A percentile compares a stretch with the other conserved stretches of the same genome.
These are phyloP conservation scores for Tineola bisselliella DNA, from an alignment of 2,888 invertebrate species.

Conservation along the genomic window DNA sequence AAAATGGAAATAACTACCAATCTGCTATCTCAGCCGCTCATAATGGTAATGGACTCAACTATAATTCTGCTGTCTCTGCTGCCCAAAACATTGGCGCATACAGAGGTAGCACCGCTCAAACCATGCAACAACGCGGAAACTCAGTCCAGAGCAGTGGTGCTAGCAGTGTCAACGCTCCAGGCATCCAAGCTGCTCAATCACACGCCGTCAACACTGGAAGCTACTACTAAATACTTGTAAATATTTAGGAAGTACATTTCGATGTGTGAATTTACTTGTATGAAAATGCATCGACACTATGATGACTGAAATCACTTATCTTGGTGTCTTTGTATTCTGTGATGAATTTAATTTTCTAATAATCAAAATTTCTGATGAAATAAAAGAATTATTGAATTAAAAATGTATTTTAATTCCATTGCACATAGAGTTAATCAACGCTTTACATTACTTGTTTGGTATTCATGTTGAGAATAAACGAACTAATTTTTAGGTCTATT, in stretches of 20 bases:
- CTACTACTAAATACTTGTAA: slow-evolving; percentile 34
- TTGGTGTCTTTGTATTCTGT: slow-evolving; percentile 30
- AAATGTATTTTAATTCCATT: slow-evolving; percentile 1
- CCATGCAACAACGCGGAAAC: slow-evolving; percentile 25
- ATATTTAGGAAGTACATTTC: not conserved
- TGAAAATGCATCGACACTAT: slow-evolving; percentile 29
- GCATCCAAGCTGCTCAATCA: slow-evolving; percentile 41
- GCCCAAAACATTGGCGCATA: slow-evolving; percentile 38
- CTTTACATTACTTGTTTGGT: too few species aligned
- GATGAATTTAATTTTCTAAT: slow-evolving; percentile 1
- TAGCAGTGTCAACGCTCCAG: slow-evolving; percentile 40
- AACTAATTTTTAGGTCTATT: slow-evolving; percentile 19
- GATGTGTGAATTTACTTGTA: too few species aligned
- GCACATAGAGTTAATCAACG: not conserved
- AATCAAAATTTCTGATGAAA: slow-evolving; percentile 3
- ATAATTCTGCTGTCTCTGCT: slow-evolving; percentile 30
- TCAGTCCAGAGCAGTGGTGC: slow-evolving; percentile 37
- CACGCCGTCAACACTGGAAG: slow-evolving; percentile 40
- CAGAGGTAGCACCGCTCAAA: slow-evolving; percentile 29
- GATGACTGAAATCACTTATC: slow-evolving; percentile 50
- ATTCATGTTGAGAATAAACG: not conserved
- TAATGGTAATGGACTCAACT: slow-evolving; percentile 17
- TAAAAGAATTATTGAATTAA: not conserved
- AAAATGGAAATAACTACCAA: slow-evolving; percentile 24
- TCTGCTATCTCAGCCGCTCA: slow-evolving; percentile 35